Conservation (phyloP, 2,113 vertebrate species). For the Aspidoscelis tigris region DNA sequence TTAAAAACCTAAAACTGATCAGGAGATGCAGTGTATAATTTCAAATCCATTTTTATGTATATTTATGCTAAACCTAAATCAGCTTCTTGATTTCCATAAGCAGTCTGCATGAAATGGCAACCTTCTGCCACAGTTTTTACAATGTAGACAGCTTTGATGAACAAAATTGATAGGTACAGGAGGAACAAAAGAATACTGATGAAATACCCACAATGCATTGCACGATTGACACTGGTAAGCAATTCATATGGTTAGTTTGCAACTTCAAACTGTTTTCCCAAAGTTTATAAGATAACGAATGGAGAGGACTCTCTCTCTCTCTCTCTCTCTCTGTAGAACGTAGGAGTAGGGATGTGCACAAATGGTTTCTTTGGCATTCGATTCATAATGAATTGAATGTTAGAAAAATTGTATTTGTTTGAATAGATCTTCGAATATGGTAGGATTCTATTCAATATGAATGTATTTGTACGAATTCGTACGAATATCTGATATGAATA, state of each 20-base stretch:
- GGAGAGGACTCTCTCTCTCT: not conserved
- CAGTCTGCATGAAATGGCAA: constrained; percentile 51
- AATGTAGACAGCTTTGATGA: constrained; percentile 58
- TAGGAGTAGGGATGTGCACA: not conserved
- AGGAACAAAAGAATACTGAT: constrained; percentile 66
- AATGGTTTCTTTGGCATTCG: too few relatives aligned
- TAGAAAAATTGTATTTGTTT: too few relatives aligned
- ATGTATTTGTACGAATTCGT: too few relatives aligned
- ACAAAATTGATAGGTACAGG: constrained; percentile 64
- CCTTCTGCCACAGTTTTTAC: constrained; percentile 47
- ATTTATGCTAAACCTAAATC: constrained; percentile 65
- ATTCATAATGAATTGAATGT: too few relatives aligned
- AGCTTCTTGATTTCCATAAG: constrained; percentile 69
- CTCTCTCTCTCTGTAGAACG: not conserved
- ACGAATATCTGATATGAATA: too few relatives aligned
- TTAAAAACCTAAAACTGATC: constrained; percentile 52
- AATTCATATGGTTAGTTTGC: constrained; percentile 54
- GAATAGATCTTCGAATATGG: too few relatives aligned
- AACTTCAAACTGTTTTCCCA: constrained; percentile 54
- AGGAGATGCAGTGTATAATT: constrained; percentile 49
- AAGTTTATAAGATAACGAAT: constrained; percentile 54
- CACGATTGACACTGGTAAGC: constrained; percentile 61
- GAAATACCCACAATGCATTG: constrained; percentile 36
- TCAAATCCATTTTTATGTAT: constrained; percentile 58
- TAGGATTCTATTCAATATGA: too few relatives aligned